Base-by-base conservation (phyloP, 2,797 vertebrate species). In the Xenentodon cancila region DNA sequence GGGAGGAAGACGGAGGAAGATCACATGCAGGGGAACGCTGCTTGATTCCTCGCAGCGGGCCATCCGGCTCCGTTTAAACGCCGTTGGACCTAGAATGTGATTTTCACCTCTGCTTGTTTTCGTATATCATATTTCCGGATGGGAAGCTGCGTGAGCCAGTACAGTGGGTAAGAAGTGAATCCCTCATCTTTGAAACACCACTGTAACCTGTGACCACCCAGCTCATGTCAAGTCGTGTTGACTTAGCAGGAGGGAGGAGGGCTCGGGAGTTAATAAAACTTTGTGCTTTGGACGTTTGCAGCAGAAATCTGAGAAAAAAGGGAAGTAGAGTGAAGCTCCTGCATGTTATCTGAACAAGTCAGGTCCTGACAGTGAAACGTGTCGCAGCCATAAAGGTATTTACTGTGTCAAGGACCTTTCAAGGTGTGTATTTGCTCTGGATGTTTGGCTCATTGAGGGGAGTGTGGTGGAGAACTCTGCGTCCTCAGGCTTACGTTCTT, bases 121-220 rank as follows among this genome's bases (percentile, higher is more conserved):
- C 50, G 47, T 60, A 42, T 53, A n/a, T n/a, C n/a, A n/a, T n/a
- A 2, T 77, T 77, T 77, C 61, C 89, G 89, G 87, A 94, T 99
- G 96, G 97, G 97, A 82, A 97, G 90, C 93, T 98, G 96, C 91
- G 92, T 97, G 89, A 97, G 96, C 90, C 91, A 94, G 64, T 94
- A 95, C 84, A 95, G 94, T 80, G 90, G 97, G 96, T 99, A 94
- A 97, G 95, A 65, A 53, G 25, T 27, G 4, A 45, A 77, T 18
- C 13, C n/a, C 17, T 43, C 44, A 55, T 65, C 65, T 72, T 47
- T 70, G 17, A 9, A 56, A 74, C 32, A 60, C 58, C 54, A 75
- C 47, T 81, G 85, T 84, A 79, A 55, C 19, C 37, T 67, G 43
- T 53, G 78, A 54, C 62, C 55, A 32, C 40, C 32, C 37, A 73